A percentile compares a stretch with the other conserved stretches of the same genome.
These are phyloP conservation scores for Emberiza fucata DNA, from an alignment of 2,113 vertebrate genomes.

Conservation along the genomic window DNA sequence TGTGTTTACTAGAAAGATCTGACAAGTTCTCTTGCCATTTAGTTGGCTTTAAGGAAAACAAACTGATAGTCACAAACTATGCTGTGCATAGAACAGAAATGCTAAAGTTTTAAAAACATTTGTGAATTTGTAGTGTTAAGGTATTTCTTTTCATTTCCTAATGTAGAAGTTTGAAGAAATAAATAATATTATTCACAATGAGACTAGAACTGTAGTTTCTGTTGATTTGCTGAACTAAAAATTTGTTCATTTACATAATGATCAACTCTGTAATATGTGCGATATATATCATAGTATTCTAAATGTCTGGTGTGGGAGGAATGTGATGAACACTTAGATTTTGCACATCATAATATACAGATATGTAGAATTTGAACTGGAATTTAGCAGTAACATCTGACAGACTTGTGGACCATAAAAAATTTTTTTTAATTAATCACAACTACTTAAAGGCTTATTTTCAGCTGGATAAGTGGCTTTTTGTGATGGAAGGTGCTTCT, in stretches of 20 bases:
- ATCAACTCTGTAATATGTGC: not conserved
- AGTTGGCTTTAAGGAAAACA: not conserved
- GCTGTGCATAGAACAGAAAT: not conserved
- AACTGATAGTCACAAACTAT: not conserved
- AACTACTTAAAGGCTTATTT: not conserved
- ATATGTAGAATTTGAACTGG: not conserved
- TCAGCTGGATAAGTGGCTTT: not conserved
- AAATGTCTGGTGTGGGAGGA: not conserved
- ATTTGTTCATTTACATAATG: not conserved
- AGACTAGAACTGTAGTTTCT: not conserved
- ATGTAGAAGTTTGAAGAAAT: not conserved
- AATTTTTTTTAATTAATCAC: not conserved
- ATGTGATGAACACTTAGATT: not conserved
- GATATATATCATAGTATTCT: not conserved
- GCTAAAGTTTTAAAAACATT: not conserved
- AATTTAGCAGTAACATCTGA: not conserved
- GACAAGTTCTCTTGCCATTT: not conserved
- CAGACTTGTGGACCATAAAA: not conserved
- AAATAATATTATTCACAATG: not conserved
- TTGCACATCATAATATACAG: not conserved
- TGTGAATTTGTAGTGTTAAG: not conserved
- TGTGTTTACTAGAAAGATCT: constrained; percentile 16
- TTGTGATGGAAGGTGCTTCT: not conserved
- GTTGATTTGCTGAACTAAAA: not conserved
- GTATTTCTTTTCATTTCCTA: not conserved